Evolutionary conservation across 2,888 invertebrate genomes (phyloP).

Genomic region (Eugnorisma glareosa): DNA sequence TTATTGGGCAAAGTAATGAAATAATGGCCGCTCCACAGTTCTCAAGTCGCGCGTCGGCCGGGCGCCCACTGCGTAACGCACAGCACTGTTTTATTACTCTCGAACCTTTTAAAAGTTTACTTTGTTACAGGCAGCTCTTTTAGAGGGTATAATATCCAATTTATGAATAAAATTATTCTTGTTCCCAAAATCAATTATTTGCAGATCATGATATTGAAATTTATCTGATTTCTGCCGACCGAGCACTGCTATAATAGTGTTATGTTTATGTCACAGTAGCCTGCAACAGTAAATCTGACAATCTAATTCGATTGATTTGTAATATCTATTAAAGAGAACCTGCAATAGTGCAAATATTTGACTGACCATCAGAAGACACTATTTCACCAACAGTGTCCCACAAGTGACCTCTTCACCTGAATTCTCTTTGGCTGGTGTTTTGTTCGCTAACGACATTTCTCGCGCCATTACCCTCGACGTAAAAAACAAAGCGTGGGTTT

Average conservation of each 20-base stretch:
- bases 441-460: constrained; percentile 82
- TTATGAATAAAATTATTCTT: constrained; percentile 46
- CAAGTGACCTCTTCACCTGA: constrained; percentile 72
- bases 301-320: not conserved
- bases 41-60: constrained; percentile 67
- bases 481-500: constrained; percentile 81
- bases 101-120: constrained; percentile 68
- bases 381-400: constrained; percentile 2
- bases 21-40: constrained; percentile 80
- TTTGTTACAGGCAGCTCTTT: constrained; percentile 51
- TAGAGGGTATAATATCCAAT: constrained; percentile 47
- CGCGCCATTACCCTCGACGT: constrained; percentile 82
- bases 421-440: constrained; percentile 56
- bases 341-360: not conserved
- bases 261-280: not conserved
- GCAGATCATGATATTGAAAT: constrained; percentile 6
- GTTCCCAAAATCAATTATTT: constrained; percentile 7
- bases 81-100: constrained; percentile 74
- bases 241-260: too few relatives aligned
- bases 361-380: not conserved
- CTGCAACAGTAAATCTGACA: not conserved
- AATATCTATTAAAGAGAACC: not conserved
- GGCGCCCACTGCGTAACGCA: constrained; percentile 66
- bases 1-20: constrained; percentile 88
- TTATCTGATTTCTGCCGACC: not conserved